phyloP scores from a whole-genome alignment of 2,888 invertebrate species.

The Myopa tessellatipennis region DNA sequence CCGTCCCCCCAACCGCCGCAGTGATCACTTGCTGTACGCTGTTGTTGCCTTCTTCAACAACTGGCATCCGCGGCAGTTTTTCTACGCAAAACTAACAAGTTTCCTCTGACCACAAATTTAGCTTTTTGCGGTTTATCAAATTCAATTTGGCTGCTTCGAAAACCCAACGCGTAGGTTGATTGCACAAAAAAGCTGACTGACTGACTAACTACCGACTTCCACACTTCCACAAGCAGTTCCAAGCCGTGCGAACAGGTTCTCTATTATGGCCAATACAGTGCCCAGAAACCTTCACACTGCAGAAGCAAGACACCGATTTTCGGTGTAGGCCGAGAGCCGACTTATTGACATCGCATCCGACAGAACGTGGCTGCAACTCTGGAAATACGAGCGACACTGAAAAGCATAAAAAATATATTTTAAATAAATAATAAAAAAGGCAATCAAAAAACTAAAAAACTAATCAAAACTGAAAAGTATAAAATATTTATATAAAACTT shows the following conservation, averaged over 20 bases:
- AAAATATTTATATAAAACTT: background rate
- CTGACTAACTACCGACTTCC: slow-evolving; percentile 15
- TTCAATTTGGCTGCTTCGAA: slow-evolving; percentile 13
- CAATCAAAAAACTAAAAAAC: background rate
- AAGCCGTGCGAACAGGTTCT: slow-evolving; percentile 27
- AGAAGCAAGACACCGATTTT: slow-evolving; percentile 6
- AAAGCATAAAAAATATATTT: background rate
- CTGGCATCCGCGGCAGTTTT: background rate
- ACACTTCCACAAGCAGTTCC: slow-evolving; percentile 9
- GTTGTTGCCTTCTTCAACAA: background rate
- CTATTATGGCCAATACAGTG: background rate
- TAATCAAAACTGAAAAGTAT: slow-evolving; percentile 26
- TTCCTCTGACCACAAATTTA: background rate
- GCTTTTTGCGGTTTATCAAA: slow-evolving; percentile 20
- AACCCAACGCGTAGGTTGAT: slow-evolving; percentile 20
- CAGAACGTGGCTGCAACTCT: slow-evolving; percentile 1
- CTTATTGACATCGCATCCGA: slow-evolving; percentile 22
- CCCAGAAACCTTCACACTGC: slow-evolving; percentile 11
- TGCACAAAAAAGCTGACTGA: slow-evolving; percentile 9
- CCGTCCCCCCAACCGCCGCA: background rate
- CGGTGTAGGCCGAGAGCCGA: slow-evolving; percentile 27
- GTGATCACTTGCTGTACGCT: background rate
- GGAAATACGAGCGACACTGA: background rate
- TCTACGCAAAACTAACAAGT: slow-evolving; percentile 15
- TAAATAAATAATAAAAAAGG: background rate